phyloP scores from a whole-genome alignment of 2,113 vertebrate species.

The Rhabdornis inornatus region DNA sequence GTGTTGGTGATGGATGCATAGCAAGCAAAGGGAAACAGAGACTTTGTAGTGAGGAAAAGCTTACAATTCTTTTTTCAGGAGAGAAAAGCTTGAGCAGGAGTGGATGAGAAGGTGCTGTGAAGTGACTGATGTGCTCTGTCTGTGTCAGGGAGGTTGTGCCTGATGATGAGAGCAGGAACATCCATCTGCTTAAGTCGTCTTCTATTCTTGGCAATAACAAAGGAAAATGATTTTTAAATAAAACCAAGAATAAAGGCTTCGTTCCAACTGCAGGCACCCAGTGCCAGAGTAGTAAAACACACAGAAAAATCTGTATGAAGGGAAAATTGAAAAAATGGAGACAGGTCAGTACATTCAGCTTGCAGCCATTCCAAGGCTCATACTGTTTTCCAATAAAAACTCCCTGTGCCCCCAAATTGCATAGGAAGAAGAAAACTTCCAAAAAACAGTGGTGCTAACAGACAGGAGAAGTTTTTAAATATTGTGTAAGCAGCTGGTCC shows the following conservation, averaged over 20 bases:
- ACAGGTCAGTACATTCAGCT: neutral
- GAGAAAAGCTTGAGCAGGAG: neutral
- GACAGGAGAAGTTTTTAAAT: neutral
- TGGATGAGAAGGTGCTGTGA: neutral
- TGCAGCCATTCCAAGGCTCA: neutral
- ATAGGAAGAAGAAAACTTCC: neutral
- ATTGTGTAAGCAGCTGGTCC: neutral
- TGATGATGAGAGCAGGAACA: neutral
- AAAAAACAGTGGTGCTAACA: rapidly evolving
- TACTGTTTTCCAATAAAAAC: neutral
- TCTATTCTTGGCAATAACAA: slow-evolving; percentile 64
- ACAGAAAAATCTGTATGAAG: slow-evolving; percentile 10
- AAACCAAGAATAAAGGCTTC: slow-evolving; percentile 4
- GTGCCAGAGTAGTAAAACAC: slow-evolving; percentile 46
- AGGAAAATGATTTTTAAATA: slow-evolving; percentile 62
- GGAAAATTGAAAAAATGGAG: neutral
- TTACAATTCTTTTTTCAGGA: neutral
- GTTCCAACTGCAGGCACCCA: slow-evolving; percentile 11
- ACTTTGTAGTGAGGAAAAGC: neutral
- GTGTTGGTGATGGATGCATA: neutral
- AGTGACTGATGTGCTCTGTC: neutral
- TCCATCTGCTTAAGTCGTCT: slow-evolving; percentile 65
- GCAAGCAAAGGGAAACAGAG: neutral
- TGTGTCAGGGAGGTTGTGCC: neutral
- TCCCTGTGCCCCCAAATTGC: neutral